These are phyloP conservation scores for Emydoidea blandingii DNA, from an alignment of 2,797 vertebrate genomes.

Conservation along the genomic window DNA sequence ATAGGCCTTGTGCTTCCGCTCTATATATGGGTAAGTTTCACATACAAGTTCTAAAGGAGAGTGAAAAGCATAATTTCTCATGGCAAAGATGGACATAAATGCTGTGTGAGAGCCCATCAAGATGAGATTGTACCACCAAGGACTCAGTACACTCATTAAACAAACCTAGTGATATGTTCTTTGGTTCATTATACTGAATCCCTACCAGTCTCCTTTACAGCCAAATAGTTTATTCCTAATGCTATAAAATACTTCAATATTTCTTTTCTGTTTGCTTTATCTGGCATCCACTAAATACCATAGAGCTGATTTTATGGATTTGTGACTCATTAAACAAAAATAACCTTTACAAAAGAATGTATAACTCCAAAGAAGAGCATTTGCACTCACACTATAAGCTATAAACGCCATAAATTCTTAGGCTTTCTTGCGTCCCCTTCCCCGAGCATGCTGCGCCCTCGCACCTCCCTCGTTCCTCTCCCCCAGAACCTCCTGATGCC, in stretches of 20 bases:
- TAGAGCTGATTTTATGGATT: not conserved
- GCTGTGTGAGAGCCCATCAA: not conserved
- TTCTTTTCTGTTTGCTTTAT: not conserved
- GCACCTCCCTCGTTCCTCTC: too few species aligned
- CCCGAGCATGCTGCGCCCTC: accelerated
- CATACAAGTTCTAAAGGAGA: not conserved
- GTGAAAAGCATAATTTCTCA: accelerated
- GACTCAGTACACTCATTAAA: not conserved
- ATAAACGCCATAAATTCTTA: accelerated
- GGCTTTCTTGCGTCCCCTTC: not conserved
- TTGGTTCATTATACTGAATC: not conserved
- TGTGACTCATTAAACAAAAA: constrained; percentile 1
- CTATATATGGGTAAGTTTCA: not conserved
- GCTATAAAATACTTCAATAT: not conserved
- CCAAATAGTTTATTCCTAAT: not conserved
- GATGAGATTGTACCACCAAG: not conserved
- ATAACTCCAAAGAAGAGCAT: not conserved
- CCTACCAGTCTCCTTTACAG: not conserved
- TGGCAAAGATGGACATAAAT: not conserved
- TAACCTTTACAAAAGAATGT: not conserved
- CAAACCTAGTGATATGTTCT: not conserved
- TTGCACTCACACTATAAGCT: not conserved
- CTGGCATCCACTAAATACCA: not conserved
- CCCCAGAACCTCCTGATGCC: too few species aligned
- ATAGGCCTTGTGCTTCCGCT: not conserved